A percentile compares a stretch with the other conserved stretches of the same genome.
phyloP scores from a whole-genome alignment of 2,888 invertebrate species.

The Cordylochernes scorpioides region DNA sequence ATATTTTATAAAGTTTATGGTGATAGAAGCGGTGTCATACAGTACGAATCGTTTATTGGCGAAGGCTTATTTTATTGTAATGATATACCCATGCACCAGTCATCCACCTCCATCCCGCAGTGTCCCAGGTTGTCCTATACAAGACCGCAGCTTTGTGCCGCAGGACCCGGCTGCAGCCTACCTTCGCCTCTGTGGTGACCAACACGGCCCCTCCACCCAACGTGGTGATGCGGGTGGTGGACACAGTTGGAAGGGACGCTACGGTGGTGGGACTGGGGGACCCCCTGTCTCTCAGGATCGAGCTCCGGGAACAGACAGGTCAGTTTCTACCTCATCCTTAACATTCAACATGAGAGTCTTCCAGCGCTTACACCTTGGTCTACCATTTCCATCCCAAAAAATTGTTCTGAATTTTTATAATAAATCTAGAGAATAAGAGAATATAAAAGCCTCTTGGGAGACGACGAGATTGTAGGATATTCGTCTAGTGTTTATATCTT shows the following conservation, averaged over 20 bases:
- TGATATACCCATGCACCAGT: no score
- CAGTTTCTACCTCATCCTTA: conserved; percentile 3
- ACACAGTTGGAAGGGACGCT: conserved; percentile 23
- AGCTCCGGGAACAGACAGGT: conserved; percentile 22
- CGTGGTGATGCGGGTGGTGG: conserved; percentile 24
- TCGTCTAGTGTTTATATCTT: no score
- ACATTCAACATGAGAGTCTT: background rate
- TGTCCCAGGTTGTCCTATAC: no score
- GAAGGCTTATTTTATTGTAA: no score
- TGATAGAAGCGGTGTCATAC: no score
- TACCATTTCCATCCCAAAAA: background rate
- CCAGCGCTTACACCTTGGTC: background rate
- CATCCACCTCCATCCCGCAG: no score
- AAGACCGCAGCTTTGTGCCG: conserved; percentile 3
- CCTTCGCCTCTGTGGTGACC: conserved; percentile 22
- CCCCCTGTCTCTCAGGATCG: conserved; percentile 23
- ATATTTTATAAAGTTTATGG: no score
- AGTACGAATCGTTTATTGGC: no score
- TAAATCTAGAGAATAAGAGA: no score
- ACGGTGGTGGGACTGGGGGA: conserved; percentile 25
- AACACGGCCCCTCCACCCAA: conserved; percentile 26
- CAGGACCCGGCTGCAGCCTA: conserved; percentile 22
- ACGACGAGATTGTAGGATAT: no score
- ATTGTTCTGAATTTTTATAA: no score
- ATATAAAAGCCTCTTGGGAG: no score